Base-by-base conservation (phyloP, 2,113 vertebrate species). In the Lagenorhynchus albirostris region DNA sequence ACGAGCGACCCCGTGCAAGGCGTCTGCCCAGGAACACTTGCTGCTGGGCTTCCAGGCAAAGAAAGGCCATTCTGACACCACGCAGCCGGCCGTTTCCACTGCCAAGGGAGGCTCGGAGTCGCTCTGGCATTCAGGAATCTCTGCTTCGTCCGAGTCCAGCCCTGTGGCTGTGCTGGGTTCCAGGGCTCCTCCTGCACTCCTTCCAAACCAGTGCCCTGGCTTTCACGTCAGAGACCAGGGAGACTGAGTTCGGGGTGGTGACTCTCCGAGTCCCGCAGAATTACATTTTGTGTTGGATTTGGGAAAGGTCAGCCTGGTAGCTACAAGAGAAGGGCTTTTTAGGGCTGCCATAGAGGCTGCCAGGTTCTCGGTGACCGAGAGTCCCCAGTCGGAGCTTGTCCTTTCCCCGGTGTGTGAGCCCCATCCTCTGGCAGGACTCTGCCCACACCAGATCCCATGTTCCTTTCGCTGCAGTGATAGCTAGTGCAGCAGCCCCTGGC, bases 261-360 rank as follows among this genome's bases (percentile, higher is more conserved):
- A 9, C 0, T 13, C 23, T 26, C 65, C 0, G 0, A 4, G 4
- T 33, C 31, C 14, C 3, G 6, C 26, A 62, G n/a, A 12, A 17
- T 41, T 31, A 33, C 13, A 5, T 55, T 25, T 21, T n/a, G 20
- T 53, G 38, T 67, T 33, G 44, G 15, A 73, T 44, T 74, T 53
- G 15, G 31, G 47, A 41, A 68, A 44, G 68, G 4, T 55, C 26
- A 29, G 47, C 41, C 50, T 50, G 50, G 38, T 33, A 14, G 33
- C 94, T 63, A 18, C 31, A 65, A 68, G 71, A 8, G 17, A 12
- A 38, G 44, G 29, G 53, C 89, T 23, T 53, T n/a, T 33, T 1
- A 2, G 44, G 23, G 44, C 55, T 79, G 15, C 63, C 38, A 0
- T 9, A 15, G 62, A 44, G 31, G 17, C n/a, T 13, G 2, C 36